Percentiles rank a stretch among this genome's conserved stretches.
Conservation (phyloP, 2,888 invertebrate species). For the Mellilla xanthometata region DNA sequence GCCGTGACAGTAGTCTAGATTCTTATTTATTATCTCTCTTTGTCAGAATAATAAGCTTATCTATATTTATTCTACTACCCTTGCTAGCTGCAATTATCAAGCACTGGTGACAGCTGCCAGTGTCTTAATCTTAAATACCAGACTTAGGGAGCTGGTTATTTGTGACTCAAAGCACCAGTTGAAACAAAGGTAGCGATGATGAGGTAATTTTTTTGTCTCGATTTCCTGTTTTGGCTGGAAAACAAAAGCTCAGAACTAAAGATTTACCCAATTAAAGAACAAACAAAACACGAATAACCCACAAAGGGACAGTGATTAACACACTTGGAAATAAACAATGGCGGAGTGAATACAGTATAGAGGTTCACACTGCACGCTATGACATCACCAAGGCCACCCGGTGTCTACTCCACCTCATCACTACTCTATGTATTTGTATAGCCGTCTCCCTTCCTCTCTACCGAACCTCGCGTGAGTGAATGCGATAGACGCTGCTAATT, state of each 20-base stretch:
- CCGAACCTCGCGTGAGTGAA: slow-evolving; percentile 6
- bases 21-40: too few relatives aligned
- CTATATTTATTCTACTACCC: too few relatives aligned
- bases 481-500: slow-evolving; percentile 14
- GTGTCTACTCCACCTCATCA: slow-evolving; percentile 36
- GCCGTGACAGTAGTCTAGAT: too few relatives aligned
- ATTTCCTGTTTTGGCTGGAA: too few relatives aligned
- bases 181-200: too few relatives aligned
- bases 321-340: slow-evolving; percentile 24
- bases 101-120: too few relatives aligned
- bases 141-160: too few relatives aligned
- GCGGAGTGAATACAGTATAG: slow-evolving; percentile 37
- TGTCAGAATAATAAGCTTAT: too few relatives aligned
- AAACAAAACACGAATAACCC: slow-evolving; percentile 9
- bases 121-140: too few relatives aligned
- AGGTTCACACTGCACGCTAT: slow-evolving; percentile 53
- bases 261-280: slow-evolving; percentile 8
- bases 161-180: too few relatives aligned
- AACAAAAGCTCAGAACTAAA: background rate
- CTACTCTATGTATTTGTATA: slow-evolving; percentile 3
- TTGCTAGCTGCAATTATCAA: too few relatives aligned
- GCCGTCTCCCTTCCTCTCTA: slow-evolving; percentile 21
- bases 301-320: slow-evolving; percentile 17
- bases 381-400: slow-evolving; percentile 74
- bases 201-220: too few relatives aligned